These are phyloP conservation scores for Holacanthus passer DNA, from an alignment of 2,113 vertebrate genomes.

Conservation along the genomic window DNA sequence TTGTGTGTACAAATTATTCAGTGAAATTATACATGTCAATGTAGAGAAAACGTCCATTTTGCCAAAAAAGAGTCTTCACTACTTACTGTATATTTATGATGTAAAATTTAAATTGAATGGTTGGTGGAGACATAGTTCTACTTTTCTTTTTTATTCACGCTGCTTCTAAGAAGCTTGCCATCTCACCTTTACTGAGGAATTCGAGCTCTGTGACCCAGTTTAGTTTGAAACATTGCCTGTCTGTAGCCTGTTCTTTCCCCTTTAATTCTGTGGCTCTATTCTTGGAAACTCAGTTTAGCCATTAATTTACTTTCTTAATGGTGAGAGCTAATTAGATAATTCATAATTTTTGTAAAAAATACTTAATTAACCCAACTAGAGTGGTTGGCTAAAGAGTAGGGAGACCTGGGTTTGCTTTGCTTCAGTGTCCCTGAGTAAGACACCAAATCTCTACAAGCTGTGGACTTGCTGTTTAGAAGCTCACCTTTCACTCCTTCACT, in stretches of 20 bases:
- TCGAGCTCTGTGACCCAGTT: slow-evolving; percentile 54
- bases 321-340: slow-evolving; percentile 32
- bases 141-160: too few relatives aligned
- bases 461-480: background rate
- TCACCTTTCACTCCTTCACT: background rate
- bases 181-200: slow-evolving; percentile 48
- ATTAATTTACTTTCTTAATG: slow-evolving; percentile 34
- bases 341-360: slow-evolving; percentile 19
- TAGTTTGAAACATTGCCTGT: slow-evolving; percentile 51
- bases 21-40: too few relatives aligned
- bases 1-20: too few relatives aligned
- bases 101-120: too few relatives aligned
- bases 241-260: slow-evolving; percentile 24
- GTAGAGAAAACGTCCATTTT: too few relatives aligned
- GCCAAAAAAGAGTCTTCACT: too few relatives aligned
- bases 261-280: slow-evolving; percentile 46
- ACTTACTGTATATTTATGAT: too few relatives aligned
- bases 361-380: slow-evolving; percentile 2
- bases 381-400: background rate
- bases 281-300: slow-evolving; percentile 27
- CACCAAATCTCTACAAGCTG: background rate
- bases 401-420: background rate
- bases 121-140: too few relatives aligned
- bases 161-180: slow-evolving; percentile 27
- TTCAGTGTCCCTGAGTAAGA: background rate